Conservation (phyloP, 2,113 vertebrate genomes). For the Protobothrops flavoviridis region DNA sequence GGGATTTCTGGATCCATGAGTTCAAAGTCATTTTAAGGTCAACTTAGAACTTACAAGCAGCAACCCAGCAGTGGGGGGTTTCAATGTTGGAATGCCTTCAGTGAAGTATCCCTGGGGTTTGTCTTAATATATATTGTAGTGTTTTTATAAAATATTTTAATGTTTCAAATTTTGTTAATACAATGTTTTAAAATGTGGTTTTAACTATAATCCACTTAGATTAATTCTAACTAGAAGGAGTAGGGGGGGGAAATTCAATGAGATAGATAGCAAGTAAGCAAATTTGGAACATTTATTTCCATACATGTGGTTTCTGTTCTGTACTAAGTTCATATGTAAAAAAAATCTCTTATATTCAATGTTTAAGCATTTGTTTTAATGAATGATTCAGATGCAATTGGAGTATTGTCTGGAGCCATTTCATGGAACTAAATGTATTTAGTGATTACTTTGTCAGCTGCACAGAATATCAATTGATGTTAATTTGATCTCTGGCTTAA, state of each 20-base stretch:
- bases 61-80: neutral
- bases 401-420: neutral
- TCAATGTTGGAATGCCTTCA: neutral
- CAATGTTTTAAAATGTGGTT: neutral
- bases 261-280: neutral
- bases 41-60: neutral
- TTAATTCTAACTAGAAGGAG: neutral
- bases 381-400: neutral
- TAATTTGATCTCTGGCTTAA: neutral
- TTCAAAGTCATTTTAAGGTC: neutral
- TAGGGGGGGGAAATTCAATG: neutral
- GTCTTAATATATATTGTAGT: neutral
- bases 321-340: neutral
- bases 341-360: neutral
- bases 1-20: neutral
- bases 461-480: neutral
- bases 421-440: neutral
- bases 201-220: neutral
- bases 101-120: neutral
- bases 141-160: neutral
- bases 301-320: neutral
- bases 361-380: neutral
- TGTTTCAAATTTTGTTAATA: neutral
- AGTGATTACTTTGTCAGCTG: neutral
- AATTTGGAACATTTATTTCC: neutral